Conservation (phyloP, 2,113 vertebrate species). For the Stegastes partitus region DNA sequence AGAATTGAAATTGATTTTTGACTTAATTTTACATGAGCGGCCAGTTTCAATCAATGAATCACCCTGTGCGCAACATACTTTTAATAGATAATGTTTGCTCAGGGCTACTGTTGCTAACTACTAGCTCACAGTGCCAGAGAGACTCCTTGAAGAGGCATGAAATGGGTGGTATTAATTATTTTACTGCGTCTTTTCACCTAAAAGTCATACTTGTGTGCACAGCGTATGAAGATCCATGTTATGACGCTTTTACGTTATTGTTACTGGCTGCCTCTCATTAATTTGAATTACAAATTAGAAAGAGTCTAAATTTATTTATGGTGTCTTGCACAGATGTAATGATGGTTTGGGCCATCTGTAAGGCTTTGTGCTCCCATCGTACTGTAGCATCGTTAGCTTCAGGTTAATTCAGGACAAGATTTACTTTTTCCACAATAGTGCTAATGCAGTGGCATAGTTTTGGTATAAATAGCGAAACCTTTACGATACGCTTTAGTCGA, state of each 20-base stretch:
- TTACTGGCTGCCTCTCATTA: constrained; percentile 25
- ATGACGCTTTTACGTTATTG: neutral
- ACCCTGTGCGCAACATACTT: constrained; percentile 46
- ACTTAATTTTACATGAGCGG: constrained; percentile 52
- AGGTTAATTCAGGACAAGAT: neutral
- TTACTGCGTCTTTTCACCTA: neutral
- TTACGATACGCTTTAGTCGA: neutral
- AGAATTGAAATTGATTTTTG: constrained; percentile 56
- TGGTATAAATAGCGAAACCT: neutral
- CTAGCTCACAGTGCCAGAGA: neutral
- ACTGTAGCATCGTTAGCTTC: neutral
- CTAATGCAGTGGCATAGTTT: neutral
- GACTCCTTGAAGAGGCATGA: neutral
- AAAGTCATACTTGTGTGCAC: neutral
- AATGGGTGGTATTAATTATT: neutral
- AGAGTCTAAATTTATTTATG: constrained; percentile 54
- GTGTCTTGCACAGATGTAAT: constrained; percentile 77
- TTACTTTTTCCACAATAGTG: neutral
- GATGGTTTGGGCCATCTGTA: constrained; percentile 35
- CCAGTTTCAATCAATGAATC: constrained; percentile 49
- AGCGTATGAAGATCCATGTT: neutral
- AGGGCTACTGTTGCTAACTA: constrained; percentile 34
- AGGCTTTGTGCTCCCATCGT: constrained; percentile 17
- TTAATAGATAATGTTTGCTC: constrained; percentile 34
- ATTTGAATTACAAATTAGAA: constrained; percentile 50